phyloP scores from a whole-genome alignment of 2,113 vertebrate species.

The Pelvicachromis taeniatus region DNA sequence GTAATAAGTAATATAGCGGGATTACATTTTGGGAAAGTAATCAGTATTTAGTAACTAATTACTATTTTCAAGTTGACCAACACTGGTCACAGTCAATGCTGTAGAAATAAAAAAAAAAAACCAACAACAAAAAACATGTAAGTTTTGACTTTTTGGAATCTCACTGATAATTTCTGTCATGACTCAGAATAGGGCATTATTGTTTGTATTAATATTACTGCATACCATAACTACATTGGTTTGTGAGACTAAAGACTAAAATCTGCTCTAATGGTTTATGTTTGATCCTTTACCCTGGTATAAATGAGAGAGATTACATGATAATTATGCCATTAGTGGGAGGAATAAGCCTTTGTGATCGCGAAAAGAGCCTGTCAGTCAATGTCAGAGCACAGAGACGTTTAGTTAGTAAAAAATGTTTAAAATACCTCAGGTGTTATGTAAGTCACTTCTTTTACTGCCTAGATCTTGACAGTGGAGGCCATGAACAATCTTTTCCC shows the following conservation, averaged over 20 bases:
- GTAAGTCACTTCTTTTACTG: not conserved
- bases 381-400: not conserved
- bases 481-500: not conserved
- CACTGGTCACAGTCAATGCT: not conserved
- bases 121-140: too few relatives aligned
- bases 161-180: not conserved
- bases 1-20: too few relatives aligned
- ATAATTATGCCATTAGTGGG: slow-evolving; percentile 46
- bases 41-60: too few relatives aligned
- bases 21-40: too few relatives aligned
- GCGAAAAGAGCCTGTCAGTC: slow-evolving; percentile 36
- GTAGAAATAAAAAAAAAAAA: not conserved
- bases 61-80: too few relatives aligned
- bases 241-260: slow-evolving; percentile 20
- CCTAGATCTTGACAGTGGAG: not conserved
- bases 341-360: slow-evolving; percentile 8
- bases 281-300: slow-evolving; percentile 46
- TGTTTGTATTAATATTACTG: slow-evolving; percentile 14
- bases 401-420: not conserved
- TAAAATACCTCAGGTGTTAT: not conserved
- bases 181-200: slow-evolving; percentile 5
- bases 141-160: not conserved
- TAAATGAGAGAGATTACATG: slow-evolving; percentile 39
- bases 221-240: not conserved
- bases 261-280: slow-evolving; percentile 39